A percentile compares a stretch with the other conserved stretches of the same genome.
Conservation (phyloP, 2,113 vertebrate genomes). For the Phyllopteryx taeniolatus region DNA sequence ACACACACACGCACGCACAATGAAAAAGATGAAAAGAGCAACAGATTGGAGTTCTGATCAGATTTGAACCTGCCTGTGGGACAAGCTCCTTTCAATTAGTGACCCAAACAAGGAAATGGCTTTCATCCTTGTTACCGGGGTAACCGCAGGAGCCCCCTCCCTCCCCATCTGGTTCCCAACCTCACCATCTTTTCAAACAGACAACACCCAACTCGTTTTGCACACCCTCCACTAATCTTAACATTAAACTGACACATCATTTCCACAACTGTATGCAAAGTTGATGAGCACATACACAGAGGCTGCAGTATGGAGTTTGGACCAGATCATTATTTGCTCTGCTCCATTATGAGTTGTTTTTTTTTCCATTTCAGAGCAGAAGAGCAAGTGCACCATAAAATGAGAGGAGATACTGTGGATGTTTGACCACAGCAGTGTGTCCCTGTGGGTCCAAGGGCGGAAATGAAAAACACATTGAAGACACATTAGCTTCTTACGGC, state of each 20-base stretch:
- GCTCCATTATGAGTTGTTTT: not conserved
- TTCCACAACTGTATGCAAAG: constrained; percentile 46
- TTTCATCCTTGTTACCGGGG: constrained; percentile 58
- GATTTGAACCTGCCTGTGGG: constrained; percentile 64
- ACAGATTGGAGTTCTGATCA: constrained; percentile 63
- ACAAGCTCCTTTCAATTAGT: constrained; percentile 71
- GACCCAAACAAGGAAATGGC: constrained; percentile 66
- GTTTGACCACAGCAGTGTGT: constrained; percentile 21
- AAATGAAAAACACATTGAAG: constrained; percentile 70
- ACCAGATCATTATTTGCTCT: not conserved
- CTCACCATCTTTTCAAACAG: constrained; percentile 30
- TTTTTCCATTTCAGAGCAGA: not conserved
- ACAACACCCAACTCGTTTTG: constrained; percentile 20
- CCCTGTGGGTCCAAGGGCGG: constrained; percentile 29
- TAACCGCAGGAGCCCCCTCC: constrained; percentile 40
- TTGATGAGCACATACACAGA: constrained; percentile 47
- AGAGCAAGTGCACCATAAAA: constrained; percentile 26
- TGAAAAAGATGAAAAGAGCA: constrained; percentile 33
- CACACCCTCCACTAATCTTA: constrained; percentile 20
- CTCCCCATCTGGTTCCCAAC: constrained; percentile 64
- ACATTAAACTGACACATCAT: constrained; percentile 16
- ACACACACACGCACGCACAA: constrained; percentile 16
- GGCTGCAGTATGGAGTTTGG: not conserved
- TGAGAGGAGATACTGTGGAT: constrained; percentile 20
- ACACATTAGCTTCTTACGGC: constrained; percentile 43